Evolutionary conservation across 2,113 vertebrate genomes (phyloP).

Genomic region (Platycercus adscitus): DNA sequence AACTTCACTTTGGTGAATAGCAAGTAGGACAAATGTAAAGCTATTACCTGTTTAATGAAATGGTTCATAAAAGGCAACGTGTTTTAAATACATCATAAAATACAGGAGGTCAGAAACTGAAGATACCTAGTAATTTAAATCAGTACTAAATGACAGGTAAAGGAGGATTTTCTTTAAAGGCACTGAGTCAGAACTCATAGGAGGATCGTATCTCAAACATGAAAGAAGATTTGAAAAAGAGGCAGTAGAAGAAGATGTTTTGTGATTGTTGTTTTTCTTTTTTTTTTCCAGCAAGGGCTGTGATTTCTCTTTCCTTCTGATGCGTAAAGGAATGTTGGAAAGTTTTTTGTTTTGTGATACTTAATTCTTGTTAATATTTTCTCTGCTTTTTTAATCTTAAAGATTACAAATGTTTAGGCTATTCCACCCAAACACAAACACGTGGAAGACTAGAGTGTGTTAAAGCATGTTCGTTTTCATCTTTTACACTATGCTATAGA

Average conservation of each 20-base stretch:
- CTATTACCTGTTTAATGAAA: conserved; percentile 49
- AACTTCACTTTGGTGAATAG: conserved; percentile 13
- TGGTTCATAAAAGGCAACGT: not conserved
- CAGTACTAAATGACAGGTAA: conserved; percentile 25
- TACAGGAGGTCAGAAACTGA: conserved; percentile 33
- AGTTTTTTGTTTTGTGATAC: not conserved
- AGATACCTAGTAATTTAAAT: conserved; percentile 43
- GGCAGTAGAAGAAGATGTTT: not conserved
- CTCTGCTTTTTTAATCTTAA: not conserved
- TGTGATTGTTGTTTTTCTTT: too few relatives aligned
- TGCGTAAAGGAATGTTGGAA: not conserved
- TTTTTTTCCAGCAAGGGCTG: not conserved
- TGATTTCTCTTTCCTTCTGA: not conserved
- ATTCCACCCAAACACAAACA: not conserved
- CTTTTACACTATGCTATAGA: not conserved
- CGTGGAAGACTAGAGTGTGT: not conserved
- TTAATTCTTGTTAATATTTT: not conserved
- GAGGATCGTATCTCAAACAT: not conserved
- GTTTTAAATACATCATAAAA: conserved; percentile 46
- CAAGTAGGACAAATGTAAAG: conserved; percentile 30
- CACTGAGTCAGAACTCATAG: not conserved
- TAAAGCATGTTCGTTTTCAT: not conserved
- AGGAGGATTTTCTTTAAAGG: not conserved
- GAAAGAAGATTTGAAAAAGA: not conserved
- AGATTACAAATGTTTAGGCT: not conserved